Conservation (phyloP, 2,888 invertebrate species). For the Punctoribates punctum region DNA sequence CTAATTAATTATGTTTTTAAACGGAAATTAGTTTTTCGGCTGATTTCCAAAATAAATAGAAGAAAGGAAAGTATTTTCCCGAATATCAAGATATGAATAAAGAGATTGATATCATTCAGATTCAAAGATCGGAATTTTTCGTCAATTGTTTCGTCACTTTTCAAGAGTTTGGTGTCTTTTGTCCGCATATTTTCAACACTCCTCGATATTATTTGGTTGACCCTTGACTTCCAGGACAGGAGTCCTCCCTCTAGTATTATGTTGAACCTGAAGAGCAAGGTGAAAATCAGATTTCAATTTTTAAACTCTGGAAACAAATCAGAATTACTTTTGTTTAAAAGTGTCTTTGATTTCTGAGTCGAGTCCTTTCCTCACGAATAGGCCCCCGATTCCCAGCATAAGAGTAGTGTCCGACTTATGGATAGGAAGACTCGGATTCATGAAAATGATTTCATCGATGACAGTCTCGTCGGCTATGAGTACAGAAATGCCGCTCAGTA, state of each 20-base stretch:
- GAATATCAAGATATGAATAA: too few species aligned
- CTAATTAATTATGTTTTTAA: too few species aligned
- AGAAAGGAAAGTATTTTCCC: too few species aligned
- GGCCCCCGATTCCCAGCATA: background rate
- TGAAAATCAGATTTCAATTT: background rate
- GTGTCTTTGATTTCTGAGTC: background rate
- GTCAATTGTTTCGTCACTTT: too few species aligned
- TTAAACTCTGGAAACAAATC: background rate
- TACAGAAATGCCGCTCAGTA: background rate
- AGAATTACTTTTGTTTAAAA: background rate
- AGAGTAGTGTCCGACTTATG: background rate
- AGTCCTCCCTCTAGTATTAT: background rate
- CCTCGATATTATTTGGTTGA: background rate
- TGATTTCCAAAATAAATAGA: too few species aligned
- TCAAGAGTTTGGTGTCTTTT: too few species aligned
- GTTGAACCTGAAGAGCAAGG: background rate
- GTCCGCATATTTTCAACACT: background rate
- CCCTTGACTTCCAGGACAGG: background rate
- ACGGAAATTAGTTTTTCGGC: too few species aligned
- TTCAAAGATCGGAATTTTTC: too few species aligned
- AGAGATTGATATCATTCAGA: too few species aligned
- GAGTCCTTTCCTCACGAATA: background rate
- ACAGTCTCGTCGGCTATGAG: background rate
- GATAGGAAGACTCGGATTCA: background rate
- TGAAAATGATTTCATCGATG: constrained; percentile 4